phyloP scores from a whole-genome alignment of 2,113 vertebrate species.

The Oreochromis niloticus region DNA sequence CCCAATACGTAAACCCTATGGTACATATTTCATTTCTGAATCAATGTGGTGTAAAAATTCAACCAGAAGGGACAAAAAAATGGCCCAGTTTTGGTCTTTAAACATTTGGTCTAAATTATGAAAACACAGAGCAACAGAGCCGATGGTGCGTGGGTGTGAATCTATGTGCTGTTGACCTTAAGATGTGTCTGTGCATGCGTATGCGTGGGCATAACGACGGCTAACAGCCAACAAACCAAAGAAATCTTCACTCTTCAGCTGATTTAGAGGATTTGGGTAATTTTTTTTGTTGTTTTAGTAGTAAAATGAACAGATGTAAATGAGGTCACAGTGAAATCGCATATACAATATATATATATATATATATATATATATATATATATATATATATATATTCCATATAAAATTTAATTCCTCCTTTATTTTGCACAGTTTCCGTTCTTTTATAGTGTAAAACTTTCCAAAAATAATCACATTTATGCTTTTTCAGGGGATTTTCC shows the following conservation, averaged over 20 bases:
- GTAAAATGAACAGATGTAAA: neutral
- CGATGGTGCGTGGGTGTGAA: conserved; percentile 13
- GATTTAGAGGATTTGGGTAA: neutral
- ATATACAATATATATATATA: neutral
- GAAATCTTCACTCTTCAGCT: neutral
- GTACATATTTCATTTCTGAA: neutral
- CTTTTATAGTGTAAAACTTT: neutral
- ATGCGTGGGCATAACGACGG: neutral
- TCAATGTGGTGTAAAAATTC: neutral
- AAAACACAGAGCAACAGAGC: neutral
- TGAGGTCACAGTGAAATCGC: fast-evolving
- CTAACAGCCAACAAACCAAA: neutral
- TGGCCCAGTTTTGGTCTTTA: neutral
- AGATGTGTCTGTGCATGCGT: neutral
- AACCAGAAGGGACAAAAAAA: neutral
- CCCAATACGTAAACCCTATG: neutral
- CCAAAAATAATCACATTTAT: neutral
- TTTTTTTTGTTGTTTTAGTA: neutral
- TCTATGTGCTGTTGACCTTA: conserved; percentile 14
- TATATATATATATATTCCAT: too few species aligned
- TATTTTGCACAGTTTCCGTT: neutral
- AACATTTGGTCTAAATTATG: neutral
- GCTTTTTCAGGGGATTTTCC: neutral
- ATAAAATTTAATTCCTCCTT: neutral
- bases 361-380: too few species aligned